phyloP scores from a whole-genome alignment of 2,888 invertebrate genomes.

The Chymomyza amoena region DNA sequence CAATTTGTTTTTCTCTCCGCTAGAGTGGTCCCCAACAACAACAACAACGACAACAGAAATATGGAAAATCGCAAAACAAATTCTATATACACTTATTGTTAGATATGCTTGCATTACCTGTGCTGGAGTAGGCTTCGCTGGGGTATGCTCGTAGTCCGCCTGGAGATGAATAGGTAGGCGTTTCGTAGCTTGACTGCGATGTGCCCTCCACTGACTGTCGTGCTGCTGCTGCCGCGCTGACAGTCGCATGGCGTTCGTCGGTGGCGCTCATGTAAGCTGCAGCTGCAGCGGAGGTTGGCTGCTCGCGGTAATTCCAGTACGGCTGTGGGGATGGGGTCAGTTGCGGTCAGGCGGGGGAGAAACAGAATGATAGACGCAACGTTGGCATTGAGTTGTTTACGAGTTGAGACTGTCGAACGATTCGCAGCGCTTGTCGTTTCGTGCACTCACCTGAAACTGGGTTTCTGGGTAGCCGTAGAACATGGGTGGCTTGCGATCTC shows the following conservation, averaged over 20 bases:
- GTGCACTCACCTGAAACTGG: conserved; percentile 78
- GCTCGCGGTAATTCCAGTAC: conserved; percentile 79
- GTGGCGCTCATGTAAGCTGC: conserved; percentile 77
- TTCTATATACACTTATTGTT: conserved; percentile 5
- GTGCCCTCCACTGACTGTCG: conserved; percentile 79
- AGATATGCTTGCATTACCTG: conserved; percentile 69
- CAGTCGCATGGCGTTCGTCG: conserved; percentile 77
- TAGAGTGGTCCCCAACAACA: background rate
- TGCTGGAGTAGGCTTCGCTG: conserved; percentile 78
- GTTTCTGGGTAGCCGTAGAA: conserved; percentile 79
- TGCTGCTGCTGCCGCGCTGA: conserved; percentile 73
- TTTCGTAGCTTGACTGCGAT: conserved; percentile 79
- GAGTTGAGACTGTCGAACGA: conserved; percentile 28
- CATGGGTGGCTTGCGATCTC: conserved; percentile 79
- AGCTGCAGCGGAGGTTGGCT: conserved; percentile 74
- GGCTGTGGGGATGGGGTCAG: conserved; percentile 46
- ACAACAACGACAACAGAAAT: too few species aligned
- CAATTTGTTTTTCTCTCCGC: conserved; percentile 28
- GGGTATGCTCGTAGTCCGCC: conserved; percentile 77
- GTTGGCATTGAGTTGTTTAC: conserved; percentile 56
- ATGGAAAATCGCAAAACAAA: background rate
- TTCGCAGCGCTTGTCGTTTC: background rate
- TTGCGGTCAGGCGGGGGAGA: background rate
- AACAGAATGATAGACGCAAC: conserved; percentile 1
- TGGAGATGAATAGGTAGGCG: conserved; percentile 78